Percentiles rank a stretch among this genome's conserved stretches.
phyloP scores from a whole-genome alignment of 2,113 vertebrate genomes.

The Shinisaurus crocodilurus region DNA sequence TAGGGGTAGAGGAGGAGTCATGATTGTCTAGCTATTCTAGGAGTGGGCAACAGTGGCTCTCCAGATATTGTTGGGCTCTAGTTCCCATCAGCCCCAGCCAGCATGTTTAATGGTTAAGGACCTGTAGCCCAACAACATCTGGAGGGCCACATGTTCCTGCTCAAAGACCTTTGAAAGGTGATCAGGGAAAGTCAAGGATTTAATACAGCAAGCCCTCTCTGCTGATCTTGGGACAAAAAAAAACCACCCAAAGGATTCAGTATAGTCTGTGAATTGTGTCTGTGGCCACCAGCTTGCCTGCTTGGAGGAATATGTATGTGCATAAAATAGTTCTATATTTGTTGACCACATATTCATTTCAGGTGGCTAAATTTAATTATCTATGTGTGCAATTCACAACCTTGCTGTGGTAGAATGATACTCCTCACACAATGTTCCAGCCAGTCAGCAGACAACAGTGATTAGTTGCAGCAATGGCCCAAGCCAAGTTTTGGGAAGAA shows the following conservation, averaged over 20 bases:
- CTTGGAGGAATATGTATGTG: not conserved
- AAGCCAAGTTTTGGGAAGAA: not conserved
- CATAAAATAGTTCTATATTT: not conserved
- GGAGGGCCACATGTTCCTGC: no score
- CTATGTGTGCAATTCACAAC: not conserved
- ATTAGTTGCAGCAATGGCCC: not conserved
- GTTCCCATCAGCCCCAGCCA: not conserved
- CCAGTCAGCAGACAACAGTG: not conserved
- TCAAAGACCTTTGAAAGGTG: not conserved
- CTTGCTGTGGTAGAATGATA: not conserved
- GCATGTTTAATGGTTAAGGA: not conserved
- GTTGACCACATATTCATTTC: not conserved
- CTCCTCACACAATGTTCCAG: not conserved
- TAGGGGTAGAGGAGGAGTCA: not conserved
- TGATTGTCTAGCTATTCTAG: no score
- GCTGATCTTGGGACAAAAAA: not conserved
- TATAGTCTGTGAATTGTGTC: not conserved
- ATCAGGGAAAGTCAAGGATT: not conserved
- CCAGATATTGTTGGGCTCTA: not conserved
- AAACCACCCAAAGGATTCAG: not conserved
- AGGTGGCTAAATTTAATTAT: not conserved
- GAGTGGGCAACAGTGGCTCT: not conserved
- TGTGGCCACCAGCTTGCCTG: not conserved
- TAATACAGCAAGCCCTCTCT: not conserved
- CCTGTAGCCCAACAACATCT: not conserved